phyloP scores from a whole-genome alignment of 2,113 vertebrate species.

The Eleginops maclovinus region DNA sequence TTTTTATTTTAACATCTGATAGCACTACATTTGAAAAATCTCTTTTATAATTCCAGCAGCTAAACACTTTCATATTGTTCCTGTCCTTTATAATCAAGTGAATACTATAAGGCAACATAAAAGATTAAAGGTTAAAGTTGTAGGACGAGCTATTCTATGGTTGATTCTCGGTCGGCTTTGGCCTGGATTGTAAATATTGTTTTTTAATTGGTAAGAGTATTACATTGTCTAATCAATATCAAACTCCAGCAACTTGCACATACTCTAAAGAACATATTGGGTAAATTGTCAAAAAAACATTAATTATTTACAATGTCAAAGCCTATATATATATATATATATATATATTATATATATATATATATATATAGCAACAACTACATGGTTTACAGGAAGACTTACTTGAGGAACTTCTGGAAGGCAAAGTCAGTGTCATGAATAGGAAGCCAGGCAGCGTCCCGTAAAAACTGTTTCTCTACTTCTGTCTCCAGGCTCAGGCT shows the following conservation, averaged over 20 bases:
- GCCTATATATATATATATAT: no score
- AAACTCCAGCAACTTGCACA: background rate
- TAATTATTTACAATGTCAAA: background rate
- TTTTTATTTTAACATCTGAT: background rate
- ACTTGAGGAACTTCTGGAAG: constrained; percentile 88
- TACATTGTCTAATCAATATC: background rate
- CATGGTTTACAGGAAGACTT: constrained; percentile 16
- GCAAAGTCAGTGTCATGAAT: constrained; percentile 87
- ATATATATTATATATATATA: no score
- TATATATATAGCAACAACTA: background rate
- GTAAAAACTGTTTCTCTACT: constrained; percentile 87
- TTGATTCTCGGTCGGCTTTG: no score
- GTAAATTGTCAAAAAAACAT: background rate
- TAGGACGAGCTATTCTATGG: background rate
- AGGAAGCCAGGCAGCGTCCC: constrained; percentile 89
- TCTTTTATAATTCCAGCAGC: background rate
- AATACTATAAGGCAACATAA: background rate
- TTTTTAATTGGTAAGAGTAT: background rate
- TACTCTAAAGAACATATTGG: background rate
- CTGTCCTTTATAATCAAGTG: background rate
- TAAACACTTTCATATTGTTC: background rate
- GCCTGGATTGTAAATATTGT: no score
- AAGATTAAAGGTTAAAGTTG: background rate
- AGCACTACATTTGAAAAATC: background rate
- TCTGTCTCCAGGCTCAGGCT: constrained; percentile 87